These are phyloP conservation scores for Caenorhabditis brenneri DNA, from an alignment of 1,140 invertebrate genomes.

Conservation along the genomic window DNA sequence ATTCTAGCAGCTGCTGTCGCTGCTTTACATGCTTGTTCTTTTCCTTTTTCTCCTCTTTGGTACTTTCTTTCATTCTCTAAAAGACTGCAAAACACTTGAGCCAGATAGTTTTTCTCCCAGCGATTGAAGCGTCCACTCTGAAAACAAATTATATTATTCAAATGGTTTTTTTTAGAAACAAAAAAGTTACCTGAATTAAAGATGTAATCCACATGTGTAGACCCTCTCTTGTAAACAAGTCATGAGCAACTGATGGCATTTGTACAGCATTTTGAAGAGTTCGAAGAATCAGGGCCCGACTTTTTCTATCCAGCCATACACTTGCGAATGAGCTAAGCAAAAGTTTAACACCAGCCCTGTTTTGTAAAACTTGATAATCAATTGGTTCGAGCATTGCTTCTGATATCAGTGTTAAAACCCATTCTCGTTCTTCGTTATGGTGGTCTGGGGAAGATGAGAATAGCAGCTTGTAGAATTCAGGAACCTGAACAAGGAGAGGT, in stretches of 20 bases:
- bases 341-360: conserved; percentile 54
- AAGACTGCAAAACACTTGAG: conserved; percentile 41
- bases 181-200: conserved; percentile 42
- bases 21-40: conserved; percentile 12
- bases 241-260: conserved; percentile 54
- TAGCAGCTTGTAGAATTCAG: conserved; percentile 66
- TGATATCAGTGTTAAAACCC: conserved; percentile 58
- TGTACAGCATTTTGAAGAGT: conserved; percentile 42
- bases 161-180: background rate
- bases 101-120: conserved; percentile 51
- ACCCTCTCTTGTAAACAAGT: conserved; percentile 48
- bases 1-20: background rate
- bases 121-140: conserved; percentile 39
- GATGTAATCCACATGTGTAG: conserved; percentile 51
- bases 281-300: conserved; percentile 44
- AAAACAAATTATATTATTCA: background rate
- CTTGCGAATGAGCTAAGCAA: conserved; percentile 27
- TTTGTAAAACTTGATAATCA: conserved; percentile 61
- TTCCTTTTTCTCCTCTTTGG: conserved; percentile 29
- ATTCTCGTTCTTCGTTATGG: conserved; percentile 58
- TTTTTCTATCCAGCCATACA: conserved; percentile 47
- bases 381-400: conserved; percentile 61
- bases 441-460: conserved; percentile 60
- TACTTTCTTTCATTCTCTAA: conserved; percentile 37
- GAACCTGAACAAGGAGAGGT: conserved; percentile 50